Percentiles rank a stretch among this genome's conserved stretches.
phyloP scores from a whole-genome alignment of 2,888 invertebrate genomes.

The Drosophila neoperkinsi region DNA sequence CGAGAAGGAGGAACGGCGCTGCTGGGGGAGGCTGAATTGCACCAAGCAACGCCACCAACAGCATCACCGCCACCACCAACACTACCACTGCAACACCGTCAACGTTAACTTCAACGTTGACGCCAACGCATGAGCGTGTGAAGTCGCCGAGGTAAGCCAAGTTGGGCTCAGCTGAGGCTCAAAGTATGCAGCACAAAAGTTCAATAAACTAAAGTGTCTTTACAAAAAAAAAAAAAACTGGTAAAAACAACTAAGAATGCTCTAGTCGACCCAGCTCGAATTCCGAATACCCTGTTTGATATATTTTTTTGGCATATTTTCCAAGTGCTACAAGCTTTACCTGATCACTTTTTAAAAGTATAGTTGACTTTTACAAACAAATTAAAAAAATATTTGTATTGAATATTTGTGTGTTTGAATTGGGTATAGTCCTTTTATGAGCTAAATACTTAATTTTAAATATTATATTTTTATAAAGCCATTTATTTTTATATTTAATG shows the following conservation, averaged over 20 bases:
- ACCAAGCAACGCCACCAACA: conserved; percentile 35
- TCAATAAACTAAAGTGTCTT: conserved; percentile 79
- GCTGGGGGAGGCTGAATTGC: conserved; percentile 17
- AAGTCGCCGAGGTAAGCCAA: conserved; percentile 32
- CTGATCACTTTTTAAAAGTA: not conserved
- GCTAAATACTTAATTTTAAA: not conserved
- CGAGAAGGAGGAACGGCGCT: conserved; percentile 1
- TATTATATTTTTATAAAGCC: not conserved
- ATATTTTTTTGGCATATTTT: not conserved
- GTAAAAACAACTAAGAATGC: conserved; percentile 56
- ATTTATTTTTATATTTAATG: not conserved
- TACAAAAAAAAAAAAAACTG: conserved; percentile 47
- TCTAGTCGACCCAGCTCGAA: conserved; percentile 30
- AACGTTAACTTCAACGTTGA: conserved; percentile 14
- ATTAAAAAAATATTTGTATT: not conserved
- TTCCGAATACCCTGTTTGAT: conserved; percentile 25
- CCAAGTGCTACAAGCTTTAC: not conserved
- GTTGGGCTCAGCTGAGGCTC: conserved; percentile 44
- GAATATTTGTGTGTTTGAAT: not conserved
- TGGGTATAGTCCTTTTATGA: not conserved
- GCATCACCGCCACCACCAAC: not conserved
- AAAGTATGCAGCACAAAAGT: conserved; percentile 75
- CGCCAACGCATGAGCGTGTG: conserved; percentile 59
- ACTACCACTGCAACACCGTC: conserved; percentile 4
- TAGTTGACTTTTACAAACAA: not conserved